These are phyloP conservation scores for Ormyrus thymus DNA, from an alignment of 2,888 invertebrate species.

Conservation along the genomic window DNA sequence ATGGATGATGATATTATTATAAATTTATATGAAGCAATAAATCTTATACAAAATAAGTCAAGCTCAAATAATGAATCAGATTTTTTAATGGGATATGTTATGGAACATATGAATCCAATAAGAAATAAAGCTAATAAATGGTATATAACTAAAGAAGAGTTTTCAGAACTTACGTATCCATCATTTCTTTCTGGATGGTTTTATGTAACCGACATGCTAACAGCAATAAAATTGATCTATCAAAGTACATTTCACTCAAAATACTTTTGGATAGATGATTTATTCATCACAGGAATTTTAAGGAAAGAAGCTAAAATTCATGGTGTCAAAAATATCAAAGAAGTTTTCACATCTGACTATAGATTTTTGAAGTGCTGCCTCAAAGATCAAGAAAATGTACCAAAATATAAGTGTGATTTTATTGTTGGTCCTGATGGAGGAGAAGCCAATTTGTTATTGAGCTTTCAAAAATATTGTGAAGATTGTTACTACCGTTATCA, in stretches of 20 bases:
- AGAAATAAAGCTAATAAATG: slow-evolving; percentile 85
- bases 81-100: slow-evolving; percentile 81
- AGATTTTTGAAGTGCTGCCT: slow-evolving; percentile 86
- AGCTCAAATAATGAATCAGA: slow-evolving; percentile 59
- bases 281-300: slow-evolving; percentile 88
- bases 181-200: slow-evolving; percentile 90
- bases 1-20: slow-evolving; percentile 89
- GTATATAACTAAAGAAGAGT: slow-evolving; percentile 85
- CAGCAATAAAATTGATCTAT: slow-evolving; percentile 78
- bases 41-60: slow-evolving; percentile 58
- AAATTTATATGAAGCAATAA: slow-evolving; percentile 79
- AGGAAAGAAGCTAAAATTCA: slow-evolving; percentile 78
- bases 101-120: slow-evolving; percentile 81
- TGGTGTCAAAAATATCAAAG: slow-evolving; percentile 77
- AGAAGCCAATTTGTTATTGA: slow-evolving; percentile 34
- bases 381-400: slow-evolving; percentile 59
- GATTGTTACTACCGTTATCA: slow-evolving; percentile 36
- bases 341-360: slow-evolving; percentile 83
- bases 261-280: slow-evolving; percentile 95
- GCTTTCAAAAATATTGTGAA: slow-evolving; percentile 42
- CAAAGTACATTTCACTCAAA: slow-evolving; percentile 76
- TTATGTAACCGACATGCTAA: slow-evolving; percentile 83
- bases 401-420: slow-evolving; percentile 78
- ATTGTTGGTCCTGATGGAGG: slow-evolving; percentile 86
- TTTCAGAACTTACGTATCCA: slow-evolving; percentile 80